Evolutionary conservation across 1,140 invertebrate genomes (phyloP).

Genomic region (Drosophila eugracilis): DNA sequence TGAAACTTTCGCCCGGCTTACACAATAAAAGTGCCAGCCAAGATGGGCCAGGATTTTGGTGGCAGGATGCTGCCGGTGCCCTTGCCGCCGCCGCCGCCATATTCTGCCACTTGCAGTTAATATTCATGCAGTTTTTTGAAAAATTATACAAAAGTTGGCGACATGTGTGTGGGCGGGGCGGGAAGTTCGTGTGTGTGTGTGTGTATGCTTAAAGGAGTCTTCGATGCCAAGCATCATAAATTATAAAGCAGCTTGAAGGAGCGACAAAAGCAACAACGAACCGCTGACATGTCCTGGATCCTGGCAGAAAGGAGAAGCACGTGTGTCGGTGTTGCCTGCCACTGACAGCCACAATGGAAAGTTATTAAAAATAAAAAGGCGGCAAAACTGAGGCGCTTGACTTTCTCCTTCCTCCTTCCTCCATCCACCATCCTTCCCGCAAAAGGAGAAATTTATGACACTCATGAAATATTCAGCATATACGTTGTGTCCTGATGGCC

Average conservation of each 20-base stretch:
- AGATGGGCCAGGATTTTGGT: conserved; percentile 30
- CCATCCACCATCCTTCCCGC: no score
- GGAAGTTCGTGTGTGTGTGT: neutral
- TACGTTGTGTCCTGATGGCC: conserved; percentile 23
- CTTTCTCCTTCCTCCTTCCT: conserved; percentile 18
- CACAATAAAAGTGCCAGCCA: conserved; percentile 52
- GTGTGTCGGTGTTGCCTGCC: conserved; percentile 42
- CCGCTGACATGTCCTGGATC: conserved; percentile 62
- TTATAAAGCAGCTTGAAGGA: conserved; percentile 76
- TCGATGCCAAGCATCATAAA: conserved; percentile 80
- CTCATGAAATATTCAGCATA: conserved; percentile 79
- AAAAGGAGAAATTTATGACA: conserved; percentile 56
- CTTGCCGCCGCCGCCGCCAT: conserved; percentile 10
- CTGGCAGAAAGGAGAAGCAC: conserved; percentile 22
- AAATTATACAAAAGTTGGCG: conserved; percentile 73
- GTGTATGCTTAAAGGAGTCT: conserved; percentile 39
- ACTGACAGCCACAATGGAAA: conserved; percentile 76
- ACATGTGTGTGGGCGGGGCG: conserved; percentile 54
- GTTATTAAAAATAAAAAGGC: conserved; percentile 67
- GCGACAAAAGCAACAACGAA: conserved; percentile 47
- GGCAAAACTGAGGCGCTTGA: conserved; percentile 57
- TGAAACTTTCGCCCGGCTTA: conserved; percentile 58
- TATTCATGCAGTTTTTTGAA: conserved; percentile 81
- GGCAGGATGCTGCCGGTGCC: conserved; percentile 9
- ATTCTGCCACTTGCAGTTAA: conserved; percentile 72